A percentile compares a stretch with the other conserved stretches of the same genome.
Conservation (phyloP, 2,113 vertebrate species). For the Conger conger region DNA sequence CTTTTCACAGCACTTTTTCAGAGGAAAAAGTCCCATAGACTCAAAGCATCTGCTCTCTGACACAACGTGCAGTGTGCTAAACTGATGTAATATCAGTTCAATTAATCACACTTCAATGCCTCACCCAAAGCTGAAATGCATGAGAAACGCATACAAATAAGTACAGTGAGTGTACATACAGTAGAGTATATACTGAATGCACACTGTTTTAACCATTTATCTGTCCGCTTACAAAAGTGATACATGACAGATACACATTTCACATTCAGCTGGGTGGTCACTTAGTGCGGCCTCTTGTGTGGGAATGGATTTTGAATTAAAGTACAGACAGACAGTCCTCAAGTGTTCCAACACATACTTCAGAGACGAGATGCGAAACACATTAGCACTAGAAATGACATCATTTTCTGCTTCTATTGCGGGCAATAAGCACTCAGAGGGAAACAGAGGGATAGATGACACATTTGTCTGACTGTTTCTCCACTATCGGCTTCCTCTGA, state of each 20-base stretch:
- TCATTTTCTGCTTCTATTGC: not conserved
- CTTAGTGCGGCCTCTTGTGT: not conserved
- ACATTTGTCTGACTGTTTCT: constrained; percentile 17
- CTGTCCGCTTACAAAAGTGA: not conserved
- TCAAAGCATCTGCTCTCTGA: not conserved
- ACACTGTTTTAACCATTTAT: not conserved
- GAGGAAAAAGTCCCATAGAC: not conserved
- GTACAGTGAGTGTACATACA: not conserved
- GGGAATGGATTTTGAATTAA: not conserved
- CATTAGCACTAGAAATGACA: constrained; percentile 7
- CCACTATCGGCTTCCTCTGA: constrained; percentile 18
- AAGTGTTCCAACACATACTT: not conserved
- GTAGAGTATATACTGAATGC: not conserved
- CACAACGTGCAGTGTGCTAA: not conserved
- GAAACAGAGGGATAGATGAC: constrained; percentile 33
- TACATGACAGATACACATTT: not conserved
- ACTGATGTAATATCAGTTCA: not conserved
- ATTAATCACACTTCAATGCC: not conserved
- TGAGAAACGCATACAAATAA: not conserved
- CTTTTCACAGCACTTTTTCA: not conserved
- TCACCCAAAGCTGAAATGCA: not conserved
- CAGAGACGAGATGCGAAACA: constrained; percentile 7
- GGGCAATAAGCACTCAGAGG: constrained; percentile 5
- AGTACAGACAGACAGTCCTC: not conserved
- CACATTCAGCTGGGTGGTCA: not conserved